Percentiles rank a stretch among this genome's conserved stretches.
phyloP scores from a whole-genome alignment of 2,888 invertebrate species.

The Stegana nigrithorax region DNA sequence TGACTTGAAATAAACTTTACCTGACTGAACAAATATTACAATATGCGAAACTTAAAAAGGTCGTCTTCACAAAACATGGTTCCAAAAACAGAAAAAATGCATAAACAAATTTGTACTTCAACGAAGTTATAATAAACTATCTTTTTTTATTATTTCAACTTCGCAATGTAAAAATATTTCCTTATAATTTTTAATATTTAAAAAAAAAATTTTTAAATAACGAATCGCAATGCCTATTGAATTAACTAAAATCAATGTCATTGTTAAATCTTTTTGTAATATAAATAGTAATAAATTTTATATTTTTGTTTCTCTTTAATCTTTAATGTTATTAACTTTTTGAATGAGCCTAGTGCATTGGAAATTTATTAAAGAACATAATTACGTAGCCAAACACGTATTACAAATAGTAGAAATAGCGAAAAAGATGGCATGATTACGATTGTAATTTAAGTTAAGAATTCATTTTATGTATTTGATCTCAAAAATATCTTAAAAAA shows the following conservation, averaged over 20 bases:
- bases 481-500: constrained; percentile 54
- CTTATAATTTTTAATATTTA: no score
- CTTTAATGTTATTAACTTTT: neutral
- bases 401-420: no score
- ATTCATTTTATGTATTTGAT: constrained; percentile 45
- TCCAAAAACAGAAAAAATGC: constrained; percentile 5
- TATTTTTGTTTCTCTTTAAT: neutral
- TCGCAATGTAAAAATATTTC: no score
- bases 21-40: constrained; percentile 10
- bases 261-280: no score
- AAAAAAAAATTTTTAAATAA: no score
- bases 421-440: constrained; percentile 25
- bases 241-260: no score
- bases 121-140: no score
- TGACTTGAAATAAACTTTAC: constrained; percentile 17
- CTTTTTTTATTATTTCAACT: no score
- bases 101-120: no score
- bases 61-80: constrained; percentile 9
- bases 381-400: neutral
- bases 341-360: neutral
- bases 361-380: neutral
- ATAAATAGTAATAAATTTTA: no score
- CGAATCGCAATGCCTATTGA: no score
- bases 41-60: neutral
- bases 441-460: constrained; percentile 50